Percentiles rank a stretch among this genome's conserved stretches.
Conservation (phyloP, 2,888 invertebrate species). For the Morpho helenor region DNA sequence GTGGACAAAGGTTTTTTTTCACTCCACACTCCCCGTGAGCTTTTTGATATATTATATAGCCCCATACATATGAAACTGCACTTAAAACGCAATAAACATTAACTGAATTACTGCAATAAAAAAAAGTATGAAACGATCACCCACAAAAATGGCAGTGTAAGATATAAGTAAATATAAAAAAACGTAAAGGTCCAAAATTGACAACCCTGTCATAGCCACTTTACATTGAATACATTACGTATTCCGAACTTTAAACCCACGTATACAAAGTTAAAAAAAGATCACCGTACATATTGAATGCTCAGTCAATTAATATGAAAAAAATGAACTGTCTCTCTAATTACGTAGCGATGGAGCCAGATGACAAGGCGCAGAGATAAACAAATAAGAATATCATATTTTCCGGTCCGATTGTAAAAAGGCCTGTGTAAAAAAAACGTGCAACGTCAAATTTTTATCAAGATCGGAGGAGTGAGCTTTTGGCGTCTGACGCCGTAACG, state of each 20-base stretch:
- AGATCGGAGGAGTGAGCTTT: conserved; percentile 40
- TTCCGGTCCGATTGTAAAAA: conserved; percentile 48
- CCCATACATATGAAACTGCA: too few relatives aligned
- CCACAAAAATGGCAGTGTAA: conserved; percentile 62
- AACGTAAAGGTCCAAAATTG: conserved; percentile 41
- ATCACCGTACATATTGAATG: conserved; percentile 23
- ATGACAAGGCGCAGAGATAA: conserved; percentile 66
- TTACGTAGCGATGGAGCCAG: conserved; percentile 65
- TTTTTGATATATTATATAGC: too few relatives aligned
- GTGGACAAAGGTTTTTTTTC: too few relatives aligned
- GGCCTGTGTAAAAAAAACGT: conserved; percentile 32
- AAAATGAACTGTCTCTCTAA: conserved; percentile 67
- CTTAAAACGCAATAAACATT: background rate
- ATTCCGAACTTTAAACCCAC: background rate
- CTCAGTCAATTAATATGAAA: conserved; percentile 67
- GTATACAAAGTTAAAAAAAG: conserved; percentile 18
- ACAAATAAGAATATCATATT: conserved; percentile 68
- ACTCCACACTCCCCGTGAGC: too few relatives aligned
- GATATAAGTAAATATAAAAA: conserved; percentile 49
- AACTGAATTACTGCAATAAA: background rate
- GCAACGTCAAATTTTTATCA: conserved; percentile 40
- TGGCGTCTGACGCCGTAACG: conserved; percentile 13
- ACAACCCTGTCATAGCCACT: conserved; percentile 41
- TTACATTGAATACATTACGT: background rate
- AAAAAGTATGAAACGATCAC: conserved; percentile 22